Base-by-base conservation (phyloP, 1,140 invertebrate species). In the Rhyacophila brunnea region DNA sequence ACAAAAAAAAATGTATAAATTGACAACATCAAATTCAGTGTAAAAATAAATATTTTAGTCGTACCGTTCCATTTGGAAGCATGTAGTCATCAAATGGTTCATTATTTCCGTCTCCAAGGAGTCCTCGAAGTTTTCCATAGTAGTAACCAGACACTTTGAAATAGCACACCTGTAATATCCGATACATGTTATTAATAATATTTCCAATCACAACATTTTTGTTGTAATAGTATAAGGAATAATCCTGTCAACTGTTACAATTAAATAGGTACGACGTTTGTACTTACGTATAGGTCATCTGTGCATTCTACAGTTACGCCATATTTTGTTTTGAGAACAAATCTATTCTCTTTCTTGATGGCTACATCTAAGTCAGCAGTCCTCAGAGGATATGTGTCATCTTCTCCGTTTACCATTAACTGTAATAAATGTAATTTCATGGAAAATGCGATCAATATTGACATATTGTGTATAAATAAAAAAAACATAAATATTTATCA, bases 91-190 rank as follows among this genome's bases (percentile, higher is more conserved):
- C 92, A 68, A 80, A 89, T 3, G 84, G 83, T 70, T 97, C 95
- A 64, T 90, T 87, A 79, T 96, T 93, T 34, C 87, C 90, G 62
- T 91, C 91, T 61, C 93, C 94, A 5, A 96, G 78, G 14, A 98
- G 80, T 66, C 95, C 94, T 15, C 87, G 86, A 0, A 89, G 78
- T 70, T 90, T 92, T 56, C 88, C 90, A 46, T 88, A 86, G 72
- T 95, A 93, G 77, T 84, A 91, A 11, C 87, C 91, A 68, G 84
- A 84, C 0, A 91, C 77, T 64, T 78, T 72, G 6, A 93, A 61
- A 58, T 80, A 78, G 68, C 89, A 91, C 32, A 85, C 74, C 71
- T 86, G 74, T 7, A 83, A 62, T 34, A n/a, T n/a, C n/a, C n/a
- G n/a, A n/a, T n/a, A n/a, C n/a, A n/a, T n/a, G n/a, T n/a, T n/a